Evolutionary conservation across 1,140 invertebrate genomes (phyloP), one percentile per base, ranked within the genome.

Genomic region (Zaprionus inermis): DNA sequence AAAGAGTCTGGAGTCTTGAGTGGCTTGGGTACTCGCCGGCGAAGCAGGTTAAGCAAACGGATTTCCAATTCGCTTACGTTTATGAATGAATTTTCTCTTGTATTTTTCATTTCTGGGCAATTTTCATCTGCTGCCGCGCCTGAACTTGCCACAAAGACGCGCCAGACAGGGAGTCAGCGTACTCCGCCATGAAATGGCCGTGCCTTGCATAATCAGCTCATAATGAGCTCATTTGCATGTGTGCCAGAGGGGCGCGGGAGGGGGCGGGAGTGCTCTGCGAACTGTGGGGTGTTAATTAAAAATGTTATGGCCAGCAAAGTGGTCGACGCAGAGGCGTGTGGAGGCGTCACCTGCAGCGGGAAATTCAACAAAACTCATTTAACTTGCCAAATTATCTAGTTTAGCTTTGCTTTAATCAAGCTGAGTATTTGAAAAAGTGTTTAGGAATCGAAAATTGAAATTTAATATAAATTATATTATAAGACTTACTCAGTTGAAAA

Each of bases 211-310:
- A 85, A 85, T 86, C 82, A 76, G 72, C 68, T 52, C 79, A 71
- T 85, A 88, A 88, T 82, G 82, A 85, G 83, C 79, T 88, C 76
- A 85, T 85, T 85, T 88, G 61, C 82, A 86, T 81, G 74, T 68
- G 69, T 61, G 51, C 18, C 30, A 38, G 6, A 16, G 63, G 51
- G 34, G 30, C 0, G n/a, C 11, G 30, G 14, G 12, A 11, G 11
- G 2, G 14, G 44, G 30, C 24, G 24, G 24, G n/a, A 12, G 36
- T n/a, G 10, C 51, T 14, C 44, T 59, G 9, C 12, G 58, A n/a
- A n/a, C 12, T 16, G 12, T 55, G 44, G 24, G 46, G 59, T 65
- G 67, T 76, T 76, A 72, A 73, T 73, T 73, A 68, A 55, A 73
- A 56, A 61, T 73, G 30, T 56, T 68, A 44, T 67, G 63, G 32